A percentile compares a stretch with the other conserved stretches of the same genome.
These are phyloP conservation scores for Opisthocomus hoazin DNA, from an alignment of 2,113 vertebrate genomes.

Conservation along the genomic window DNA sequence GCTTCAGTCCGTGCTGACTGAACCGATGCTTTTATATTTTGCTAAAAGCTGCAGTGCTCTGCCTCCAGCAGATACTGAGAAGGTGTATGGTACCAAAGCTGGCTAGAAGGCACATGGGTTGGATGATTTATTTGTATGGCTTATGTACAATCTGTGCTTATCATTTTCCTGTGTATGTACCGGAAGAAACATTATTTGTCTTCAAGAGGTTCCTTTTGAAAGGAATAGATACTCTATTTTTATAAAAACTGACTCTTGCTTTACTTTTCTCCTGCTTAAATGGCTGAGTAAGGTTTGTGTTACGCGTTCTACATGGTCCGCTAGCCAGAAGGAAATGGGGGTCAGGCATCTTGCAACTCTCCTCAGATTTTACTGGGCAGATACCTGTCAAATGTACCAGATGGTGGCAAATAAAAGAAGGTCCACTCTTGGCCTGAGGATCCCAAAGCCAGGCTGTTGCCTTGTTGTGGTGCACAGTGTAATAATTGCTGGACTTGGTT, in stretches of 20 bases:
- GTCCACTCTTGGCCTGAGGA: neutral
- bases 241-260: neutral
- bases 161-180: neutral
- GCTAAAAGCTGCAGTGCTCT: neutral
- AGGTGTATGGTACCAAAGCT: accelerated
- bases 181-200: neutral
- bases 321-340: neutral
- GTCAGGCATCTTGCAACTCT: neutral
- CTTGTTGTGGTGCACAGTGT: neutral
- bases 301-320: accelerated
- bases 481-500: neutral
- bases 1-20: neutral
- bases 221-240: neutral
- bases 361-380: neutral
- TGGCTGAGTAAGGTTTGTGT: neutral
- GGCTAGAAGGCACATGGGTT: neutral
- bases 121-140: neutral
- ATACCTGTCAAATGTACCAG: neutral
- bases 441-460: neutral
- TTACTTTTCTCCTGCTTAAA: neutral
- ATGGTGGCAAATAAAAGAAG: neutral
- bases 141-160: neutral
- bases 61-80: neutral
- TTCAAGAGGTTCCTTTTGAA: neutral
- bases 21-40: neutral